These are phyloP conservation scores for Oophaga sylvatica DNA, from an alignment of 2,797 vertebrate species.

Conservation along the genomic window DNA sequence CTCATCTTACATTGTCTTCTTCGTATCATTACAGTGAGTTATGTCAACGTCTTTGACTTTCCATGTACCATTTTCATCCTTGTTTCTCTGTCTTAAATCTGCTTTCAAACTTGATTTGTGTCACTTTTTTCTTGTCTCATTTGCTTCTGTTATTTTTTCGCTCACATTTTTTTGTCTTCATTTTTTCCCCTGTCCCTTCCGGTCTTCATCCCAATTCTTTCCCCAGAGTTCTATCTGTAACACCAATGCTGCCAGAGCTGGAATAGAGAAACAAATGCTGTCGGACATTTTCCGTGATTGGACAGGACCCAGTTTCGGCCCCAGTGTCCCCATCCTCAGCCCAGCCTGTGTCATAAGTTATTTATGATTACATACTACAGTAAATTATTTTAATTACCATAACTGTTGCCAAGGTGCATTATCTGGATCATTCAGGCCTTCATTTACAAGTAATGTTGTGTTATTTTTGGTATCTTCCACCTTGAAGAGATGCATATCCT, in stretches of 20 bases:
- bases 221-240: neutral
- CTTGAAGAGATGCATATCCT: neutral
- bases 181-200: constrained; percentile 3
- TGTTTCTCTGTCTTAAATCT: neutral
- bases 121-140: constrained; percentile 22
- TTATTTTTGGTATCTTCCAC: neutral
- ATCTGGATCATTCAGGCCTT: neutral
- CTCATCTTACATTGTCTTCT: neutral
- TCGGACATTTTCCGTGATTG: neutral
- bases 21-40: neutral
- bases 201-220: constrained; percentile 4
- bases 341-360: constrained; percentile 15
- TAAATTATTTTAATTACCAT: constrained; percentile 20
- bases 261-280: neutral
- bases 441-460: constrained; percentile 15
- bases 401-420: constrained; percentile 19
- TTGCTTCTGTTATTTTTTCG: neutral
- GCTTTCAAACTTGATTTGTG: neutral
- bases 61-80: constrained; percentile 5
- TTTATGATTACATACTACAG: constrained; percentile 6
- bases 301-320: neutral
- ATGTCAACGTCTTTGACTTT: constrained; percentile 4
- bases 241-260: neutral
- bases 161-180: neutral
- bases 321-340: constrained; percentile 10